Evolutionary conservation across 2,797 vertebrate genomes (phyloP), one percentile per base, ranked within the genome.

Genomic region (Coregonus sp.): DNA sequence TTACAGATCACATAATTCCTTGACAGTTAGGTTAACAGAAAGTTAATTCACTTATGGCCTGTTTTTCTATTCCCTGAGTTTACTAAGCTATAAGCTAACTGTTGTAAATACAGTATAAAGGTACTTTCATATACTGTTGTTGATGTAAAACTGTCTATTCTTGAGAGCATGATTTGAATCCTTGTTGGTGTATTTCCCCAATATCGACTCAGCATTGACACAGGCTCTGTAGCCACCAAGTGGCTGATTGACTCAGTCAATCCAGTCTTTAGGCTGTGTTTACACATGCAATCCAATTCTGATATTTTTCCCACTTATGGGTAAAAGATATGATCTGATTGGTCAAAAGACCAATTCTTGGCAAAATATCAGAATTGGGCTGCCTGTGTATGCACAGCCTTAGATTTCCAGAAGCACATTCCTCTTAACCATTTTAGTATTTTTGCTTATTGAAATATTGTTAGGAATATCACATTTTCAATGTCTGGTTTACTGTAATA

Each of bases 171-270:
- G 65, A 31, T 67, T 67, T 31, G 65, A 67, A 52, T 50, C 20
- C 70, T 71, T 52, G 70, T 52, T 69, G 35, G 67, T 69, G 67
- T 35, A 9, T 61, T 61, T 40, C 67, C 67, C 67, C 67, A 6
- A 18, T 40, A 69, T 18, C 2, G 33, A 69, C 16, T 68, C 33
- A 3, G 35, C 67, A 40, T 69, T 14, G 15, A 67, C 29, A 54
- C 25, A 56, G 14, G 9, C 11, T 25, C 18, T 50, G 40, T 3
- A 72, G 20, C 29, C 6, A 72, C 50, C 15, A 31, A 54, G 50
- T 31, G 52, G 20, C 14, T 18, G 5, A 72, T 54, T 31, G 25
- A 54, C 25, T 29, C 51, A 33, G n/a, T 47, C 11, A 47, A 47
- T 47, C 2, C 11, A 47, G 40, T 47, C 9, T 47, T 47, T 47